Conservation (phyloP, 2,113 vertebrate species). For the Gracilinanus agilis region DNA sequence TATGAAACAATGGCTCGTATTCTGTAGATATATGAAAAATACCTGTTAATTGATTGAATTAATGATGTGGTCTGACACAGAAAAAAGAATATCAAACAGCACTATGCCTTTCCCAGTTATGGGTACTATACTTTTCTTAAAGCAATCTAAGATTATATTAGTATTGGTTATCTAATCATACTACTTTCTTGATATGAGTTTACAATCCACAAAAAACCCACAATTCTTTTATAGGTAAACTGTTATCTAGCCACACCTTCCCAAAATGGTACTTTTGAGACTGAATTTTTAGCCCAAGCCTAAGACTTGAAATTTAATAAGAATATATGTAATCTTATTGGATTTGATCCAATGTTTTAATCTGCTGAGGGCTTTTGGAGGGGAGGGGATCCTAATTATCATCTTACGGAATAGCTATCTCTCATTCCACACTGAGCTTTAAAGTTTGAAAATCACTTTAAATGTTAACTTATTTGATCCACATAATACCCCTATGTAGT, state of each 20-base stretch:
- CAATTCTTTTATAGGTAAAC: not conserved
- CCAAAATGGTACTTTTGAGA: not conserved
- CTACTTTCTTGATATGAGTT: not conserved
- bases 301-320: not conserved
- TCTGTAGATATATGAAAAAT: no score
- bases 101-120: no score
- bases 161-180: not conserved
- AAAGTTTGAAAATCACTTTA: not conserved
- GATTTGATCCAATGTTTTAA: not conserved
- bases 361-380: not conserved
- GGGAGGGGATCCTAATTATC: not conserved
- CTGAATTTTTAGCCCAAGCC: not conserved
- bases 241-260: not conserved
- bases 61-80: not conserved
- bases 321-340: not conserved
- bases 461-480: not conserved
- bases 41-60: not conserved
- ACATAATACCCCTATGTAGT: not conserved
- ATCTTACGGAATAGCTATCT: not conserved
- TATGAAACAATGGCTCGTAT: not conserved
- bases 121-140: not conserved
- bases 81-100: not conserved
- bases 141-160: not conserved
- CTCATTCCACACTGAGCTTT: not conserved
- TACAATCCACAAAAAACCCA: not conserved